Percentiles rank a stretch among this genome's conserved stretches.
Evolutionary conservation across 2,888 invertebrate species (phyloP).

Genomic region (Pseudanteris insignis): DNA sequence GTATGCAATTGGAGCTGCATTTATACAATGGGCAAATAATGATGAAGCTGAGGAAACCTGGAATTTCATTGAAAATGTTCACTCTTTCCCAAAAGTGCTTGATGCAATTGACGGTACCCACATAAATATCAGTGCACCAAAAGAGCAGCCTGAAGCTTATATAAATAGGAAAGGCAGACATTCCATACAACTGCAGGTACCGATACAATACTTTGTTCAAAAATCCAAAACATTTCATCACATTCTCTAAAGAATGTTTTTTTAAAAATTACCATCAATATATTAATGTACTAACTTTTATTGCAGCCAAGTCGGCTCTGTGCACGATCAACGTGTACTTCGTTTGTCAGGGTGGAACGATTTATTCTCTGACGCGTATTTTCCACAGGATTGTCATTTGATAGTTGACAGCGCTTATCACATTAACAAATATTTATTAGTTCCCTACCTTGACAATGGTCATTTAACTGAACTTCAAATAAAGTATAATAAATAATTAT

Average conservation of each 20-base stretch:
- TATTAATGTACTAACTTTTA: too few relatives aligned
- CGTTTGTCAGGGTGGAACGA: slow-evolving; percentile 27
- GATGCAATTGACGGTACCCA: slow-evolving; percentile 45
- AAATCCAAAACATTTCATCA: neutral
- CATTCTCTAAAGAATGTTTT: too few relatives aligned
- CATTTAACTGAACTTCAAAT: slow-evolving; percentile 23
- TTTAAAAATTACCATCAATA: too few relatives aligned
- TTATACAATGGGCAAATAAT: slow-evolving; percentile 1
- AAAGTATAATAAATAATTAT: slow-evolving; percentile 29
- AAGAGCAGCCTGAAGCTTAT: slow-evolving; percentile 34
- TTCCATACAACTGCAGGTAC: slow-evolving; percentile 43
- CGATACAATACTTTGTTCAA: too few relatives aligned
- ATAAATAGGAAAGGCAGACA: slow-evolving; percentile 43
- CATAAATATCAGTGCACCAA: slow-evolving; percentile 35
- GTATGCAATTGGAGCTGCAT: neutral
- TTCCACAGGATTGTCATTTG: slow-evolving; percentile 27
- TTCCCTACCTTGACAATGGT: slow-evolving; percentile 38
- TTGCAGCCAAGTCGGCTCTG: slow-evolving; percentile 31
- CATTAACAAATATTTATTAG: slow-evolving; percentile 28
- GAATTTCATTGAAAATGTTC: slow-evolving; percentile 20
- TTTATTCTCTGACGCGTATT: slow-evolving; percentile 13
- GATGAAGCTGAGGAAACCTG: slow-evolving; percentile 17
- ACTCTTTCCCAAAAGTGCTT: slow-evolving; percentile 42
- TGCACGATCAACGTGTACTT: slow-evolving; percentile 36
- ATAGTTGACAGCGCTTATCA: slow-evolving; percentile 37